phyloP scores from a whole-genome alignment of 2,113 vertebrate genomes.

The Haemorhous mexicanus region DNA sequence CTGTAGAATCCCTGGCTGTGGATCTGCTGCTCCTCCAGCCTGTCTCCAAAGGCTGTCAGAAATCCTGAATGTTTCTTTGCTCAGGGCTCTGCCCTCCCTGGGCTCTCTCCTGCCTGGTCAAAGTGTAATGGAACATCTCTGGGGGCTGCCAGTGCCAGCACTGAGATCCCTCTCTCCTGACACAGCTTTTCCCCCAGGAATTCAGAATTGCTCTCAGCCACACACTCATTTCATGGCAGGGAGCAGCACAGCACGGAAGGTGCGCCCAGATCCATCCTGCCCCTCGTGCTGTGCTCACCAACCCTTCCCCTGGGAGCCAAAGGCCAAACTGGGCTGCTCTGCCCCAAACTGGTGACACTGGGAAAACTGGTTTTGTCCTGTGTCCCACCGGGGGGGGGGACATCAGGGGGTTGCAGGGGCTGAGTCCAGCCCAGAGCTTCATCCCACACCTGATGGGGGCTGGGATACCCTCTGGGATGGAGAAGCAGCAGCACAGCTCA shows the following conservation, averaged over 20 bases:
- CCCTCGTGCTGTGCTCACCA: rapidly evolving
- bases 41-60: neutral
- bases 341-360: neutral
- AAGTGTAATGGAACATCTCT: neutral
- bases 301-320: neutral
- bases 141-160: neutral
- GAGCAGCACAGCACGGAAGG: neutral
- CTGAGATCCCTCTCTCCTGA: neutral
- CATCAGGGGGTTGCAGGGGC: rapidly evolving
- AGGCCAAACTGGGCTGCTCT: neutral
- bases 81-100: neutral
- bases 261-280: neutral
- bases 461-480: neutral
- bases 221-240: rapidly evolving
- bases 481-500: neutral
- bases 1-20: neutral
- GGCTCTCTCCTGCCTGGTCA: neutral
- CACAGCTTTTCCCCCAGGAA: neutral
- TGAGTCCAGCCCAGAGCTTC: neutral
- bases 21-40: neutral
- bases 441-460: neutral
- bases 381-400: no score
- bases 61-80: neutral
- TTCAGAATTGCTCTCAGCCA: neutral
- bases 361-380: neutral